These are phyloP conservation scores for Vanacampus margaritifer DNA, from an alignment of 2,113 vertebrate genomes.

Conservation along the genomic window DNA sequence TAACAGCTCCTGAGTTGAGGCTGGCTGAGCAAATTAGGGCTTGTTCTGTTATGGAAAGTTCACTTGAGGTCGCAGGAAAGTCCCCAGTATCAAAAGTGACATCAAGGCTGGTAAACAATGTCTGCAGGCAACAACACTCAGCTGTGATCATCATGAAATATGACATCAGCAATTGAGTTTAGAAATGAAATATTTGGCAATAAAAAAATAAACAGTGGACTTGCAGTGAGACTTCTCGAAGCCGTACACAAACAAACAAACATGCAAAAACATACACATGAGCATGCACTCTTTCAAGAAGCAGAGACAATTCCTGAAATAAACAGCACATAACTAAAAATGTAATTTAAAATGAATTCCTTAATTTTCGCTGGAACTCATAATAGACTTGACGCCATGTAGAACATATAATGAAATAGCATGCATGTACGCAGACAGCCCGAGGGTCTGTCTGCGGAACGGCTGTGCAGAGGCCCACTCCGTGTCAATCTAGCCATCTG, in stretches of 20 bases:
- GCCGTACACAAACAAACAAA: background rate
- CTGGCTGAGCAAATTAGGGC: conserved; percentile 70
- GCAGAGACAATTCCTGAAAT: background rate
- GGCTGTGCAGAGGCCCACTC: conserved; percentile 54
- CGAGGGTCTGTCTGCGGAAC: conserved; percentile 49
- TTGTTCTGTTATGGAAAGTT: conserved; percentile 68
- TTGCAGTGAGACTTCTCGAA: conserved; percentile 29
- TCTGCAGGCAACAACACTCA: conserved; percentile 56
- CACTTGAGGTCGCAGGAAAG: conserved; percentile 63
- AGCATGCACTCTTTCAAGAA: background rate
- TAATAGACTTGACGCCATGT: background rate
- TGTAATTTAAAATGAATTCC: background rate
- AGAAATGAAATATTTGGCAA: conserved; percentile 63
- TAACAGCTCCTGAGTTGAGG: conserved; percentile 59
- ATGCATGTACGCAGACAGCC: conserved; percentile 22
- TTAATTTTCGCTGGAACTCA: background rate
- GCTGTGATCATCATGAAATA: conserved; percentile 65
- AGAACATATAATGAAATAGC: conserved; percentile 9
- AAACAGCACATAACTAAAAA: conserved; percentile 1
- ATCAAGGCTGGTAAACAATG: conserved; percentile 67
- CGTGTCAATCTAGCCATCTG: conserved; percentile 66
- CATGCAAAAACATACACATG: background rate
- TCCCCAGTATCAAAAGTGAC: conserved; percentile 68
- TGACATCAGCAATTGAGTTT: conserved; percentile 69
- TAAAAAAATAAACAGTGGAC: conserved; percentile 36